Evolutionary conservation across 2,113 vertebrate species (phyloP), one percentile per base, ranked within the genome.

Genomic region (Hassar affinis): DNA sequence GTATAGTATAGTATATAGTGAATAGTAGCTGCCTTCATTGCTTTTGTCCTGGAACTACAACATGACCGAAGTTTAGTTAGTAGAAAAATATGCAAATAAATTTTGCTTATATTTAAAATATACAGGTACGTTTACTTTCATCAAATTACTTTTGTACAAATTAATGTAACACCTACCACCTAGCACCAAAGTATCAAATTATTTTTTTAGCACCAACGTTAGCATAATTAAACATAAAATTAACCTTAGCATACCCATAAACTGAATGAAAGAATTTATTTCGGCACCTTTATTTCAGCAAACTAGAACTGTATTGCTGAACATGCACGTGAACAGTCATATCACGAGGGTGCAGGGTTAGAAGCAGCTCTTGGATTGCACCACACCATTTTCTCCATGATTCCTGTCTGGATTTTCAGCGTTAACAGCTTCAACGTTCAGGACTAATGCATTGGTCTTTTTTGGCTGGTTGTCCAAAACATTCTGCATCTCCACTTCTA

Each of bases 401-500:
- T 35, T 51, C 18, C 27, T 64, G 5, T 4, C 35, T 25, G 51
- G 20, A 56, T 77, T 11, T 78, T 78, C 57, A 56, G 18, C 10
- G n/a, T 35, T 59, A 56, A 57, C 22, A 18, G 12, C 27, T 62
- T 51, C 45, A 47, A 5, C 2, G 1, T 64, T 54, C 45, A 15
- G n/a, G 11, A 0, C 88, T 78, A n/a, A 86, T 80, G 15, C 86
- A 49, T 45, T 93, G 2, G 42, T 6, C 1, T 42, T 88, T 11
- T 92, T 84, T 56, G 86, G 89, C 1, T 85, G 89, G 2, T 90
- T 81, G 0, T 54, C 72, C 0, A 95, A 91, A 9, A 83, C 91
- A 64, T 94, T 90, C 84, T 95, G 92, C 42, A 88, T 92, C 85
- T 96, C 95, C 3, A 3, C 27, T 35, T 52, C 61, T 0, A 64